Base-by-base conservation (phyloP, 2,113 vertebrate species). In the Hippocampus guttulatus region DNA sequence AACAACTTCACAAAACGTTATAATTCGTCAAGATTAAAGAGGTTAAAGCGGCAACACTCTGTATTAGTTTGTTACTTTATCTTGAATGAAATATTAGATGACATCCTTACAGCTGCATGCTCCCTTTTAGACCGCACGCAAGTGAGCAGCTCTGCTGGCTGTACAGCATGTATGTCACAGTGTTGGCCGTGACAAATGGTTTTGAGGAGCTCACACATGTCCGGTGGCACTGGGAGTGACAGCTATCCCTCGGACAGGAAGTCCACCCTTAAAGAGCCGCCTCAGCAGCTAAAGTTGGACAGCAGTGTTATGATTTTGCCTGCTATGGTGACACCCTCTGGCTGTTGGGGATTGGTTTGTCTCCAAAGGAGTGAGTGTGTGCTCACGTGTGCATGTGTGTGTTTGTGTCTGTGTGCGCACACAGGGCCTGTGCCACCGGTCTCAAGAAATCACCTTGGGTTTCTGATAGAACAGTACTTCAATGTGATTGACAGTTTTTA, bases 331-430 rank as follows among this genome's bases (percentile, higher is more conserved):
- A 76, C 80, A 75, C 80, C 84, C 88, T 88, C 89, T 80, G 88
- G 87, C 83, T 86, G 82, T 76, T 83, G 73, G 77, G 85, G 87
- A 88, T 88, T 87, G 87, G 88, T 83, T 81, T 86, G 81, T 83
- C 77, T 86, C 78, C 81, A 68, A 67, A 81, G 71, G 70, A 69
- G 84, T 69, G 69, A 64, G 60, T 69, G 73, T 71, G 77, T 71
- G 67, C 33, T 62, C 71, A 52, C 33, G 70, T 73, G 69, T 69
- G 64, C 67, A 54, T 68, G 64, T 60, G 66, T 63, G 73, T 57
- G 69, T 68, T n/a, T 64, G 64, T 52, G 57, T n/a, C 52, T 70
- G 55, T 33, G 68, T 64, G 58, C 30, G 45, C 68, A 67, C 65
- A 75, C 64, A 64, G n/a, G 62, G 64, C 33, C 55, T 65, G 60